Conservation (phyloP, 2,113 vertebrate species). For the Benitochromis conjunctus region DNA sequence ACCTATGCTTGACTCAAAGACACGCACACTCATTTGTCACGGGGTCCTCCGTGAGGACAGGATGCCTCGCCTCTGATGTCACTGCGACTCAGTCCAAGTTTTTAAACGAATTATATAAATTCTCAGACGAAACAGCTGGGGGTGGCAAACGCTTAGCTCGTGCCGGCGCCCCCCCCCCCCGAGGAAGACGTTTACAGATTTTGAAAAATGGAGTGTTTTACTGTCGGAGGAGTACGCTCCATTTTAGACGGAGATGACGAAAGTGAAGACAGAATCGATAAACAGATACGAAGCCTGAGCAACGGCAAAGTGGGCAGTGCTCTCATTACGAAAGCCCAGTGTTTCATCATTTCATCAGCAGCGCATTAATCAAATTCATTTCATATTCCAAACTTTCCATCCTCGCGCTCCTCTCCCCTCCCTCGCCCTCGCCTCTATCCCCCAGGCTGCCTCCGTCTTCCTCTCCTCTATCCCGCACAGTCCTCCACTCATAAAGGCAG, state of each 20-base stretch:
- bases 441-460: slow-evolving; percentile 8
- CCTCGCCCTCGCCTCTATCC: not conserved
- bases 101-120: not conserved
- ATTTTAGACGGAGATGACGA: slow-evolving; percentile 9
- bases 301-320: not conserved
- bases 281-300: slow-evolving; percentile 12
- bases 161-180: not conserved
- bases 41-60: slow-evolving; percentile 1
- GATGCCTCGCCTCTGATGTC: slow-evolving; percentile 23
- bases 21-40: slow-evolving; percentile 19
- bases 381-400: slow-evolving; percentile 35
- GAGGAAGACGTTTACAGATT: slow-evolving; percentile 5
- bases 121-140: not conserved
- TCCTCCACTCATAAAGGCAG: slow-evolving; percentile 25
- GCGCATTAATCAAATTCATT: slow-evolving; percentile 48
- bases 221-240: not conserved
- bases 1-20: slow-evolving; percentile 32
- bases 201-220: slow-evolving; percentile 8
- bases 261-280: slow-evolving; percentile 37
- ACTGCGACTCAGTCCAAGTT: slow-evolving; percentile 11
- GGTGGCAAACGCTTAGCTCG: not conserved
- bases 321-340: slow-evolving; percentile 47
- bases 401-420: not conserved
- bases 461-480: not conserved
- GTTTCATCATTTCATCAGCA: slow-evolving; percentile 61